Base-by-base conservation (phyloP, 1,140 invertebrate species). In the Mamestra configurata region DNA sequence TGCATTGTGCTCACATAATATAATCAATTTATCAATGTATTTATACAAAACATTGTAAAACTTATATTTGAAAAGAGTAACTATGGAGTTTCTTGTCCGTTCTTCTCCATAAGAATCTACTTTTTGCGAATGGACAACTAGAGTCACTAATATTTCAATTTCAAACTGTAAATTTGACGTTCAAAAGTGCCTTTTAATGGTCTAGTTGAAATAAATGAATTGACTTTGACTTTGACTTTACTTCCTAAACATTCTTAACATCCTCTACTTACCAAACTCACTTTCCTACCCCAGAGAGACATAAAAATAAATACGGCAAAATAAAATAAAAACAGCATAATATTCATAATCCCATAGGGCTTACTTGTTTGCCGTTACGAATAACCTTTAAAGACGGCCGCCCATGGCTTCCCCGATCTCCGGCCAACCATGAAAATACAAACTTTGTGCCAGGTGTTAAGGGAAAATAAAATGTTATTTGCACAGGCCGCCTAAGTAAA, bases 331-430 rank as follows among this genome's bases (percentile, higher is more conserved):
- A 66, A 22, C 35, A 22, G 10, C n/a, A 18, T 22, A 4, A 40
- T 66, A 20, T 66, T 66, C 13, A 66, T 66, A 43, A 66, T 66
- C 4, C 61, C 35, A 11, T 22, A 4, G 61, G 61, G 61, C 35
- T 43, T 40, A 66, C n/a, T 40, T 64, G 59, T 35, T 64, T 22
- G 61, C 61, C 61, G 35, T 22, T 40, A n/a, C 10, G 35, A 66
- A 66, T 66, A 66, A 66, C 35, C 61, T 40, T 66, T 22, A 66
- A 40, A 15, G 61, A 22, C 27, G 11, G 40, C n/a, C 13, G 0
- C 35, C 61, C 35, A 66, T 40, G 18, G 35, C 8, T 40, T 37
- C 61, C 61, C 18, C 7, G 18, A 20, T 40, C 20, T 22, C n/a
- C 61, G 15, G 35, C 35, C 8, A 35, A 40, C 61, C 35, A 20